These are phyloP conservation scores for Drymonia ruficornis DNA, from an alignment of 2,888 invertebrate species.

Conservation along the genomic window DNA sequence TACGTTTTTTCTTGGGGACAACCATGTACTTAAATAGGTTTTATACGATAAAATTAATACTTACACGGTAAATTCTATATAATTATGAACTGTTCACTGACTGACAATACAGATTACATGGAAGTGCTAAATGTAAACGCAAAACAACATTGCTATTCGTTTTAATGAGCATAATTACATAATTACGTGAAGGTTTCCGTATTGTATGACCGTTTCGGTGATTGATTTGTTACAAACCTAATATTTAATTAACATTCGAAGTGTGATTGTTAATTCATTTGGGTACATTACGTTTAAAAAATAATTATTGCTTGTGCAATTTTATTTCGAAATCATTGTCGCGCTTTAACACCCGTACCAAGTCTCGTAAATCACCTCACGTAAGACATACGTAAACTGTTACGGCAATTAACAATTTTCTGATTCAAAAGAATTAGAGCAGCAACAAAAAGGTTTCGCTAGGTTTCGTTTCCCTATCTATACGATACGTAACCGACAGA, in stretches of 20 bases:
- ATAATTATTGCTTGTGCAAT: conserved; percentile 10
- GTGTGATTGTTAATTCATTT: conserved; percentile 16
- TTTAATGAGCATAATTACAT: conserved; percentile 28
- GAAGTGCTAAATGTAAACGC: conserved; percentile 14
- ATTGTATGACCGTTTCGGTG: conserved; percentile 11
- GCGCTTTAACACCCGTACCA: neutral
- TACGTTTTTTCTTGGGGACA: conserved; percentile 18
- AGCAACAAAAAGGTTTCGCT: conserved; percentile 53
- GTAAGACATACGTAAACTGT: conserved; percentile 24
- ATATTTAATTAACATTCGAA: conserved; percentile 16
- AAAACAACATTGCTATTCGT: conserved; percentile 17
- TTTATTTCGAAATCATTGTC: conserved; percentile 12
- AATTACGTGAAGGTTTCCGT: conserved; percentile 22
- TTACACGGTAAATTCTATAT: conserved; percentile 8
- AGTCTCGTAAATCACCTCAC: conserved; percentile 8
- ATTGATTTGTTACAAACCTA: conserved; percentile 22
- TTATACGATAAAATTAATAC: neutral
- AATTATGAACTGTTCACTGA: conserved; percentile 16
- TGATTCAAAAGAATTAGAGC: conserved; percentile 56
- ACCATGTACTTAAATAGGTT: conserved; percentile 9
- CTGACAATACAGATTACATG: conserved; percentile 21
- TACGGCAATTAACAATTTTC: conserved; percentile 40
- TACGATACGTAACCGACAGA: conserved; percentile 58
- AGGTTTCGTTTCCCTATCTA: conserved; percentile 38
- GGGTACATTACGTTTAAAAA: conserved; percentile 15